These are phyloP conservation scores for Mycetomoellerius zeteki DNA, from an alignment of 1,140 invertebrate genomes.

Conservation along the genomic window DNA sequence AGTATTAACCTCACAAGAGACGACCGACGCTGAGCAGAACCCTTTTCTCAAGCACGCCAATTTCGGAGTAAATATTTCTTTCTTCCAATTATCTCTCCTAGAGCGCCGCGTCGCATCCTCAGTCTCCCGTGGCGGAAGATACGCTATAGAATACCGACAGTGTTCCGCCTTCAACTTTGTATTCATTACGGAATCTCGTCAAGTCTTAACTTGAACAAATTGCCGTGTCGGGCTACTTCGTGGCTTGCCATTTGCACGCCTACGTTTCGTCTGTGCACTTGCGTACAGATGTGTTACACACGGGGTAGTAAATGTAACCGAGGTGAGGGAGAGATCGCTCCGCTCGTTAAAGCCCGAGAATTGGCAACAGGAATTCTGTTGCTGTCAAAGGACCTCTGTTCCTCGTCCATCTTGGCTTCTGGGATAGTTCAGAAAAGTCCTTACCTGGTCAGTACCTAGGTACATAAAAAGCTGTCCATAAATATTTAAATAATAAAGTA, in stretches of 20 bases:
- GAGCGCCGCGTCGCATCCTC: slow-evolving; percentile 12
- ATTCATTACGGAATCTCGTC: slow-evolving; percentile 80
- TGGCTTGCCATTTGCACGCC: slow-evolving; percentile 39
- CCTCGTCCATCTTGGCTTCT: not conserved
- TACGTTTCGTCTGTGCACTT: slow-evolving; percentile 22
- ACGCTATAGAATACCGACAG: slow-evolving; percentile 33
- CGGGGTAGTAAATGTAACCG: slow-evolving; percentile 9
- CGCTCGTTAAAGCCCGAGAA: slow-evolving; percentile 15
- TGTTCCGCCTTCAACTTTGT: slow-evolving; percentile 70
- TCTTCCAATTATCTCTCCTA: slow-evolving; percentile 70
- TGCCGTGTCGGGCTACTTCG: slow-evolving; percentile 59
- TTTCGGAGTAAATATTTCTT: slow-evolving; percentile 80
- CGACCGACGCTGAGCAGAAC: slow-evolving; percentile 20
- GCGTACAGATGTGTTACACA: not conserved
- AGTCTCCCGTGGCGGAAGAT: slow-evolving; percentile 44
- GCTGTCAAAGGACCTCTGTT: not conserved
- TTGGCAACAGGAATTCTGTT: slow-evolving; percentile 25
- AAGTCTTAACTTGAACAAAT: slow-evolving; percentile 80
- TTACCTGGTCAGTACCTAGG: too few relatives aligned
- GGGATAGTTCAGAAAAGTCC: not conserved
- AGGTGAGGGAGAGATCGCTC: not conserved
- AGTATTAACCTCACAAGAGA: slow-evolving; percentile 62
- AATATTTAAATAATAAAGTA: slow-evolving; percentile 8
- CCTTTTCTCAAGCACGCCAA: slow-evolving; percentile 68
- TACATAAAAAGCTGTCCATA: not conserved